phyloP scores from a whole-genome alignment of 2,888 invertebrate genomes.

The Chrysina gloriosa region DNA sequence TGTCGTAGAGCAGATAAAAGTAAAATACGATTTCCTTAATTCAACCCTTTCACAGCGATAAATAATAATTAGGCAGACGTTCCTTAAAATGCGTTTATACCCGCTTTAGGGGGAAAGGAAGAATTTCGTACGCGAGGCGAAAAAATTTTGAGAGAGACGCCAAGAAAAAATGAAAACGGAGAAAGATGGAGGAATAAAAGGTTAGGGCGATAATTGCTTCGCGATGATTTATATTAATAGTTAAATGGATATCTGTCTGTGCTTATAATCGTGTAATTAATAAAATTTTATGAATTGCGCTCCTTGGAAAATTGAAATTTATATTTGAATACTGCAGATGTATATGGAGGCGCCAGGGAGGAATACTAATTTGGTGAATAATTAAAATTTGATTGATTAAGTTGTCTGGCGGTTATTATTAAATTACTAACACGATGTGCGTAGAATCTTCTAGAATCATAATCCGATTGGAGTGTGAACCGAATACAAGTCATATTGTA shows the following conservation, averaged over 20 bases:
- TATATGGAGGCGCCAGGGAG: constrained; percentile 16
- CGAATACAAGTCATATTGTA: no score
- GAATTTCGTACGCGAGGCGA: neutral
- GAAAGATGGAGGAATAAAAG: neutral
- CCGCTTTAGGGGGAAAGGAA: neutral
- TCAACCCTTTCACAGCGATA: constrained; percentile 24
- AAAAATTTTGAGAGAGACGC: constrained; percentile 7
- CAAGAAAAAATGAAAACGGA: neutral
- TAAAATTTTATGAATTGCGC: constrained; percentile 29
- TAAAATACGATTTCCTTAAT: constrained; percentile 39
- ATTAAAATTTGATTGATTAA: constrained; percentile 39
- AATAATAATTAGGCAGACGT: constrained; percentile 32
- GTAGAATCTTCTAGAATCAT: no score
- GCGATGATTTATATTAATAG: constrained; percentile 38
- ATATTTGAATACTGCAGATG: constrained; percentile 18
- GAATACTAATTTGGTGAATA: constrained; percentile 30
- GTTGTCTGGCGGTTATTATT: constrained; percentile 30
- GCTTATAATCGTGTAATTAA: constrained; percentile 37
- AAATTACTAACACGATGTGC: constrained; percentile 20
- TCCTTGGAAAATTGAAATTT: constrained; percentile 31
- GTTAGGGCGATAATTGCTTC: constrained; percentile 18
- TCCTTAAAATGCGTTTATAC: neutral
- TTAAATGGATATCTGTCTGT: constrained; percentile 30
- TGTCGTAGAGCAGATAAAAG: constrained; percentile 27
- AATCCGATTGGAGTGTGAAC: no score